Conservation (phyloP, 2,888 invertebrate genomes). For the Drosophila rellima region DNA sequence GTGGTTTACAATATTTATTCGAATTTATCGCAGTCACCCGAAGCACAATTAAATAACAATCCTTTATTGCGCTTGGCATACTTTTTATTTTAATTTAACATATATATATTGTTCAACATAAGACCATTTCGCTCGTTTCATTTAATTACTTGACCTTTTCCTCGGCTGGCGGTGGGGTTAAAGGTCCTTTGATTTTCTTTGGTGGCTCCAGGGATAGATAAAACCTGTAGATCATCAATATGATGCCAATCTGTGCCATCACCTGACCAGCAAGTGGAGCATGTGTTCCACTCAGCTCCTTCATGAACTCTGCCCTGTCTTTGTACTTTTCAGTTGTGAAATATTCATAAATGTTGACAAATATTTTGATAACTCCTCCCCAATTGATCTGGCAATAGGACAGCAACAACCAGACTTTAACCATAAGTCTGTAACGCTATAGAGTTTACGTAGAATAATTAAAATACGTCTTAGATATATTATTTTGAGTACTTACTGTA, state of each 20-base stretch:
- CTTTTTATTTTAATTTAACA: conserved; percentile 27
- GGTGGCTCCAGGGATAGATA: conserved; percentile 15
- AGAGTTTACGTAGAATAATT: no score
- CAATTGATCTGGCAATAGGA: conserved; percentile 38
- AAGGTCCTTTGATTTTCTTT: neutral
- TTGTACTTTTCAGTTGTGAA: conserved; percentile 10
- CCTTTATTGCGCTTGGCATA: conserved; percentile 8
- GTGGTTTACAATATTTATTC: conserved; percentile 59
- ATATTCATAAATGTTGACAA: conserved; percentile 8
- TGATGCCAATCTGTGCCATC: conserved; percentile 27
- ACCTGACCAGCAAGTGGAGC: conserved; percentile 20
- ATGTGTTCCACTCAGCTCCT: conserved; percentile 1
- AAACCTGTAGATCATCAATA: conserved; percentile 36
- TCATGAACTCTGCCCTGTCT: neutral
- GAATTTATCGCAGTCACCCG: conserved; percentile 16
- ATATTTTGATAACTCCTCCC: neutral
- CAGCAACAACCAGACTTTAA: conserved; percentile 34
- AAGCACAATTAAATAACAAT: neutral
- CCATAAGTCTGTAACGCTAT: conserved; percentile 22
- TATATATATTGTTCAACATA: neutral
- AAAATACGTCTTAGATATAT: neutral
- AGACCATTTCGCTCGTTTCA: neutral
- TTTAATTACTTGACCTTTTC: conserved; percentile 9
- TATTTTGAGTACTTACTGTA: conserved; percentile 25
- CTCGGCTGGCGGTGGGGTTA: neutral